Base-by-base conservation (phyloP, 2,113 vertebrate species). In the Rhinolophus sinicus region DNA sequence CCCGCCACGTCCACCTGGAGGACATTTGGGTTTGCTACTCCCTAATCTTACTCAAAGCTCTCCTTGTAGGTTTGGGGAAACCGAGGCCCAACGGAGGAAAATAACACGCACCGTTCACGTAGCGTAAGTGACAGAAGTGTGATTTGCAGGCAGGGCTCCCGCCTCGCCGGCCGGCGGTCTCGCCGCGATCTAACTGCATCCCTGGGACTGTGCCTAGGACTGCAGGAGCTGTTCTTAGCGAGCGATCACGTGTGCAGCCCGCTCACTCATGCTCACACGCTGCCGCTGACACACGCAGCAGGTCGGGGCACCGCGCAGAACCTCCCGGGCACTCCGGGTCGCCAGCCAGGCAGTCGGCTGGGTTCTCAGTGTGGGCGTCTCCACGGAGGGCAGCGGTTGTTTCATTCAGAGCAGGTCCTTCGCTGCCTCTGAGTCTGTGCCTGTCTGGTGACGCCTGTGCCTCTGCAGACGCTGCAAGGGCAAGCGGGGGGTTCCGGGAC, bases 361-460 rank as follows among this genome's bases (percentile, higher is more conserved):
- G 92, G 65, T 98, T 93, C 94, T 95, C 88, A 52, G 80, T 40
- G 98, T 97, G 97, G 98, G 98, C 94, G 3, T 50, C 47, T 96
- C 97, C 93, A 85, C 97, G 85, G 15, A 67, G 97, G 97, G 87
- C 84, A 94, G 96, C 80, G 62, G 94, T 73, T 90, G 94, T 96
- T 96, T 96, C 98, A 98, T 98, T 98, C 97, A 98, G 87, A 92
- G 87, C 87, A 92, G 96, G 97, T 97, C 98, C 80, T 87, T 97
- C 94, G 89, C 96, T 87, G 93, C 94, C 95, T 65, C 65, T 62
- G 93, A 97, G 96, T 77, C 93, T 97, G 82, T 21, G 62, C 67
- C 40, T 1, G 85, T 97, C 97, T 35, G 80, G 40, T 0, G 30
- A 93, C 90, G 96, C 88, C 95, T n/a, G 94, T 64, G 19, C 90